Evolutionary conservation across 1,140 invertebrate genomes (phyloP), one percentile per base, ranked within the genome.

Genomic region (Colletes gigas): DNA sequence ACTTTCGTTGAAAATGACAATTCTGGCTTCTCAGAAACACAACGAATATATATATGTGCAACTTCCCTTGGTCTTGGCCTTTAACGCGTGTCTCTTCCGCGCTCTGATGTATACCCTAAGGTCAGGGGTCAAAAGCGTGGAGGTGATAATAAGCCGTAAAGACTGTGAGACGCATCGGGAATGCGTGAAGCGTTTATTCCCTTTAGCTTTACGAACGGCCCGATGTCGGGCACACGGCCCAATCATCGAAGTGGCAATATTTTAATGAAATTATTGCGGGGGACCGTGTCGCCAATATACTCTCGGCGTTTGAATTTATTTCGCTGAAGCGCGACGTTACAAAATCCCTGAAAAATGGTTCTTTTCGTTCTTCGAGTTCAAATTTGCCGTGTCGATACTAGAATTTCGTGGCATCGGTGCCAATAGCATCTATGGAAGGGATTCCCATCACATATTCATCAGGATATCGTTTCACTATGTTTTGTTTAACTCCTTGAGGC

Each of bases 61-160:
- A 52, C 55, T 70, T 60, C 66, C 57, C 69, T 74, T 50, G 44
- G 15, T 66, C 60, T 19, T 21, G 17, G 30, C 47, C n/a, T 70
- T 75, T 66, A 70, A 39, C 84, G 62, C 50, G 47, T 62, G 59
- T 75, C 71, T 73, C 71, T 59, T 79, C 67, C 80, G 70, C 54
- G 62, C 52, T 70, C 44, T 85, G 89, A 90, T 88, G 75, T 90
- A 90, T 86, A 84, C 71, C 69, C 69, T 65, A 65, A 83, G 88
- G 87, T 84, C 83, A 90, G 76, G 90, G 88, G 88, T 72, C 81
- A 84, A 83, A 83, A 91, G 88, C 88, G 83, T 87, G 87, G 83
- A 91, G 90, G 90, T 91, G 90, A 90, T 91, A 91, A 91, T 91
- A 91, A 91, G 89, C 86, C 84, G 89, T 91, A 90, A 91, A 91